Percentiles rank a stretch among this genome's conserved stretches.
Evolutionary conservation across 2,888 invertebrate species (phyloP).

Genomic region (Drosophila robusta): DNA sequence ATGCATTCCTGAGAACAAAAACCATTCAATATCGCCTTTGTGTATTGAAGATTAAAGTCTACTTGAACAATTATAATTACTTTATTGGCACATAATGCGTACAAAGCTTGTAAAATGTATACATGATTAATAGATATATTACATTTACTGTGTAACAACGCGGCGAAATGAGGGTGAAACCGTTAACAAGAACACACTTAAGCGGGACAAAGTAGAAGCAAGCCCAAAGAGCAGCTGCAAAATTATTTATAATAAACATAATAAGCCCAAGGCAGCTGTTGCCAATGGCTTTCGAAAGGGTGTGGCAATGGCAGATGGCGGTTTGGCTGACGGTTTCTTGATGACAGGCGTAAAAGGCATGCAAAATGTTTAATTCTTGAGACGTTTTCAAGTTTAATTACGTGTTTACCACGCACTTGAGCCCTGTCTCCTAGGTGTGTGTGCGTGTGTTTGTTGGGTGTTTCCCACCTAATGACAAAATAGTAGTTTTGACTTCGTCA

Average conservation of each 20-base stretch:
- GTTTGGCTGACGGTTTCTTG: conserved; percentile 48
- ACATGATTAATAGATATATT: conserved; percentile 1
- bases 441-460: conserved; percentile 30
- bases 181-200: conserved; percentile 13
- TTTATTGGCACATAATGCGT: neutral
- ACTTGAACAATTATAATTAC: neutral
- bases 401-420: conserved; percentile 66
- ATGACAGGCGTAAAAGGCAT: conserved; percentile 66
- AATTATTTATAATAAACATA: conserved; percentile 80
- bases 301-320: conserved; percentile 26
- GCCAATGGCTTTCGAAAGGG: conserved; percentile 58
- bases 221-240: conserved; percentile 59
- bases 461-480: conserved; percentile 20
- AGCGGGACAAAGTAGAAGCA: conserved; percentile 9
- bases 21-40: neutral
- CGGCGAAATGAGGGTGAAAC: conserved; percentile 30
- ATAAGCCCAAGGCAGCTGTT: conserved; percentile 69
- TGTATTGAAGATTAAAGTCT: neutral
- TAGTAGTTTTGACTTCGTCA: conserved; percentile 24
- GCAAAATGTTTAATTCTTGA: conserved; percentile 69
- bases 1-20: neutral
- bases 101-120: neutral
- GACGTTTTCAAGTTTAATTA: conserved; percentile 77
- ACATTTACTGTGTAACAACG: conserved; percentile 1
- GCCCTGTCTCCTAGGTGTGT: conserved; percentile 5